These are phyloP conservation scores for Venustaconcha ellipsiformis DNA, from an alignment of 1,140 invertebrate genomes.

Conservation along the genomic window DNA sequence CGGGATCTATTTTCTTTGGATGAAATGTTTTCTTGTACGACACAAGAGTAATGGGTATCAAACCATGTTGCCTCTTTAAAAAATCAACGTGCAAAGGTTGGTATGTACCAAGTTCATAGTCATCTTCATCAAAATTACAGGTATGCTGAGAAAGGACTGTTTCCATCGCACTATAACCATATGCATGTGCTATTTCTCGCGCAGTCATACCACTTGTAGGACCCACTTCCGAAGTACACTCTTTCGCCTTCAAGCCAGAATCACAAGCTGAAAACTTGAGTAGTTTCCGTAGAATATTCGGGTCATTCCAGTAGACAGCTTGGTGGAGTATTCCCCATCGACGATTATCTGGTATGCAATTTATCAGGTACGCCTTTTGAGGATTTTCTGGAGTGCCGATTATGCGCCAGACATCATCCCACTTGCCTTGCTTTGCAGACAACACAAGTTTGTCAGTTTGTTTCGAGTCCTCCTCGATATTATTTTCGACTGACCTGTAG, in stretches of 20 bases:
- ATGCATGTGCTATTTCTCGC: conserved; percentile 1
- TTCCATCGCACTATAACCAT: conserved; percentile 6
- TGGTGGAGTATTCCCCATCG: conserved; percentile 24
- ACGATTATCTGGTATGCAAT: conserved; percentile 21
- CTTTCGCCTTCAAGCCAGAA: conserved; percentile 4
- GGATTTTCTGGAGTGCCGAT: conserved; percentile 9
- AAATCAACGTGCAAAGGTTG: not conserved
- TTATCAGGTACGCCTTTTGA: not conserved
- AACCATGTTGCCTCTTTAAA: too few relatives aligned
- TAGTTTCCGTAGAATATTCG: conserved; percentile 2
- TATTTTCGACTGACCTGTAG: too few relatives aligned
- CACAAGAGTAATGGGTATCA: conserved; percentile 8
- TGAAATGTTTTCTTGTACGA: conserved; percentile 19
- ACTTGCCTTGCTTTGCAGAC: conserved; percentile 8
- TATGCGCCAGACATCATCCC: conserved; percentile 11
- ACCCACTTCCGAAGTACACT: conserved; percentile 18
- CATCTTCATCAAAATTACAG: not conserved
- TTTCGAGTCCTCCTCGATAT: not conserved
- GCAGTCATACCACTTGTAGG: conserved; percentile 9
- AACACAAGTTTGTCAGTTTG: not conserved
- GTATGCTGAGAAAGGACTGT: conserved; percentile 4
- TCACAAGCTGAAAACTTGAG: conserved; percentile 6
- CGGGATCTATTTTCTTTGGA: not conserved
- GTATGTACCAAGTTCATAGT: conserved; percentile 8
- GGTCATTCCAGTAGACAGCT: conserved; percentile 16